Conservation (phyloP, 2,113 vertebrate species). For the Isurus oxyrinchus region DNA sequence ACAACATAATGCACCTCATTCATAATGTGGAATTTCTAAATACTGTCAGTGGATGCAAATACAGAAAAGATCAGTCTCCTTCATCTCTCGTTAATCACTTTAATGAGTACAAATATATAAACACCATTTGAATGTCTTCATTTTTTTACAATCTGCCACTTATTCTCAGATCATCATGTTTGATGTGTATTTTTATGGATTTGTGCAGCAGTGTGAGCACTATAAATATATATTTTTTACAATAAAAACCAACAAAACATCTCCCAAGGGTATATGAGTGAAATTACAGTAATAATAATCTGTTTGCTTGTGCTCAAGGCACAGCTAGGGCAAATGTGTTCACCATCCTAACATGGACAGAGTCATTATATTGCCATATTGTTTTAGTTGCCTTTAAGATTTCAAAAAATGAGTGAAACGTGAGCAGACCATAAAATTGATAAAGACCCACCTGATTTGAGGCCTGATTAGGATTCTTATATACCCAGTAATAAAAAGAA, state of each 20-base stretch:
- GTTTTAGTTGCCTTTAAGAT: constrained; percentile 7
- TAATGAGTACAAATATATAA: neutral
- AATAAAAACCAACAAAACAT: neutral
- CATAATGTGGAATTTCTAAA: neutral
- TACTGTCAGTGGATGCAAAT: neutral
- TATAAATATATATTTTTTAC: constrained; percentile 27
- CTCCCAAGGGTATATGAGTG: neutral
- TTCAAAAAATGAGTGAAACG: neutral
- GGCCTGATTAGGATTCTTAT: neutral
- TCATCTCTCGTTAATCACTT: neutral
- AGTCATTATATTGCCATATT: neutral
- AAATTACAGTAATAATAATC: constrained; percentile 32
- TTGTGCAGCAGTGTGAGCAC: constrained; percentile 27
- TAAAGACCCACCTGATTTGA: neutral
- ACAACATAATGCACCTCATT: neutral
- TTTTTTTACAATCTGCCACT: neutral
- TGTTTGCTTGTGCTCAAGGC: neutral
- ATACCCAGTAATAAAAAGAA: neutral
- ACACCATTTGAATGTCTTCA: neutral
- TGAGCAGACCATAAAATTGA: neutral
- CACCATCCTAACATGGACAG: neutral
- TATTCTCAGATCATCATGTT: constrained; percentile 20
- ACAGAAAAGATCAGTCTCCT: neutral
- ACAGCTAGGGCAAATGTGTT: neutral
- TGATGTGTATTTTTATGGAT: constrained; percentile 22